Conservation (phyloP, 2,113 vertebrate species). For the Callaeas wilsoni region DNA sequence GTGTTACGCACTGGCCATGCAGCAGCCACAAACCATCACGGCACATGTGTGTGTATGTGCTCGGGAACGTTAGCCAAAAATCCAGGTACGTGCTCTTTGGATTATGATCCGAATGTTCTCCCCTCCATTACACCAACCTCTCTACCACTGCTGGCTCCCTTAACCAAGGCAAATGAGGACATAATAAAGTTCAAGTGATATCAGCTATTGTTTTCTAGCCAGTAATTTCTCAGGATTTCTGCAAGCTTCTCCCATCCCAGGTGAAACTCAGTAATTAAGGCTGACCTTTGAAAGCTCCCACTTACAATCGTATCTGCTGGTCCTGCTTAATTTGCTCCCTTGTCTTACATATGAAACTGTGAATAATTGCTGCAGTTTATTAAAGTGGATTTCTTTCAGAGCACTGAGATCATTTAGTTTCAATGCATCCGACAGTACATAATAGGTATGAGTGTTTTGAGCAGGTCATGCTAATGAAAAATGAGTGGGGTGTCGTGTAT, state of each 20-base stretch:
- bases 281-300: conserved; percentile 9
- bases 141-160: background rate
- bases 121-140: background rate
- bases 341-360: background rate
- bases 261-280: conserved; percentile 21
- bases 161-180: background rate
- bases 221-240: conserved; percentile 12
- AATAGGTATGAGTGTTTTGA: background rate
- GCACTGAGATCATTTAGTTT: background rate
- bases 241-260: background rate
- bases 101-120: background rate
- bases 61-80: background rate
- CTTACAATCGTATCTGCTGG: background rate
- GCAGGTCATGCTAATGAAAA: conserved; percentile 5
- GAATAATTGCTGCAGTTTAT: conserved; percentile 40
- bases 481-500: background rate
- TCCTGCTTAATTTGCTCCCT: conserved; percentile 14
- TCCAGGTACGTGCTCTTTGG: background rate
- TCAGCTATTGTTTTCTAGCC: background rate
- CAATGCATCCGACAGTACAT: background rate
- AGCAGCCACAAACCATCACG: background rate
- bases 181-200: background rate
- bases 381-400: conserved; percentile 14
- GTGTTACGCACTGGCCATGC: background rate
- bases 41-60: background rate